Evolutionary conservation across 2,888 invertebrate species (phyloP).

Genomic region (Conchocele bisecta): DNA sequence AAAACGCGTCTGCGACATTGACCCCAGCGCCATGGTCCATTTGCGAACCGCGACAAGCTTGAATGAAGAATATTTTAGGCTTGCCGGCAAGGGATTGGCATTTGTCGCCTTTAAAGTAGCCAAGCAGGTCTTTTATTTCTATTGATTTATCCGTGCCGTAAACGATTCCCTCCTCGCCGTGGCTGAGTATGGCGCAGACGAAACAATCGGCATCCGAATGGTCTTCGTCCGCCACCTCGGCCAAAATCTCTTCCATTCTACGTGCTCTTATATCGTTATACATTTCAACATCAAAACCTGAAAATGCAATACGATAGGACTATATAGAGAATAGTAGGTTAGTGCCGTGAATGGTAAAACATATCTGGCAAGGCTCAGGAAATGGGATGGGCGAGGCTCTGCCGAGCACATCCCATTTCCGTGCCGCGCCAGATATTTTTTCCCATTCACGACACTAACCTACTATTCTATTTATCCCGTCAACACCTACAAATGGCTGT

Average conservation of each 20-base stretch:
- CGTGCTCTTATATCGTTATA: conserved; percentile 19
- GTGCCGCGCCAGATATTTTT: too few relatives aligned
- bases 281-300: conserved; percentile 39
- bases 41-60: conserved; percentile 59
- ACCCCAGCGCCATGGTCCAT: conserved; percentile 41
- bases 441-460: too few relatives aligned
- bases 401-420: too few relatives aligned
- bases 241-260: conserved; percentile 19
- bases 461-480: too few relatives aligned
- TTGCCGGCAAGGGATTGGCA: conserved; percentile 58
- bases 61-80: conserved; percentile 64
- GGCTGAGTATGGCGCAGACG: conserved; percentile 57
- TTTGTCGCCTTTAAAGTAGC: conserved; percentile 40
- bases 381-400: too few relatives aligned
- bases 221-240: conserved; percentile 40
- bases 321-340: too few relatives aligned
- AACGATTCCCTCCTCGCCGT: conserved; percentile 55
- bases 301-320: not conserved
- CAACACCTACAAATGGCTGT: too few relatives aligned
- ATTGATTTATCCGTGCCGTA: conserved; percentile 53
- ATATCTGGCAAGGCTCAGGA: too few relatives aligned
- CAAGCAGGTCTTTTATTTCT: conserved; percentile 37
- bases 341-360: too few relatives aligned
- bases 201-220: conserved; percentile 54
- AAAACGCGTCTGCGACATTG: conserved; percentile 34